Percentiles rank a stretch among this genome's conserved stretches.
Conservation (phyloP, 1,140 invertebrate genomes). For the Trialeurodes vaporariorum region DNA sequence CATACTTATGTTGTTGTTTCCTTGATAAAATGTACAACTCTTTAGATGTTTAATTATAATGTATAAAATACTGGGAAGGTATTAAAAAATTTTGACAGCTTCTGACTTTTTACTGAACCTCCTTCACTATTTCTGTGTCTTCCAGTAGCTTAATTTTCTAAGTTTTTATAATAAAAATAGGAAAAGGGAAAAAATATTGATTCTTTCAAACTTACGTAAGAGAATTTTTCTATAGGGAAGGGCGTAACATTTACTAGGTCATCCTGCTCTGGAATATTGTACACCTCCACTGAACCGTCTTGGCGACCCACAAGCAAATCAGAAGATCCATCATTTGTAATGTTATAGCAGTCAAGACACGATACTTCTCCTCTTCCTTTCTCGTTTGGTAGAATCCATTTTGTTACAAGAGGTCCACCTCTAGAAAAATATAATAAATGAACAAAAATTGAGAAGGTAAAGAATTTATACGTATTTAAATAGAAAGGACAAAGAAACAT, state of each 20-base stretch:
- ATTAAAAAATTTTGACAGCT: constrained; percentile 10
- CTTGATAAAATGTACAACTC: too few relatives aligned
- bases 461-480: too few relatives aligned
- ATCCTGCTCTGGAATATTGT: constrained; percentile 37
- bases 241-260: constrained; percentile 34
- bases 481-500: too few relatives aligned
- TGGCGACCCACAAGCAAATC: constrained; percentile 45
- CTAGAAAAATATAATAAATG: constrained; percentile 25
- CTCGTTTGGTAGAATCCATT: constrained; percentile 38
- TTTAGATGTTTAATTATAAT: too few relatives aligned
- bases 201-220: constrained; percentile 35
- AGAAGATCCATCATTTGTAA: constrained; percentile 49
- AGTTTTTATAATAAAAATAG: background rate
- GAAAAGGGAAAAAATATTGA: background rate
- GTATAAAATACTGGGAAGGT: too few relatives aligned
- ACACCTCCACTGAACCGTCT: constrained; percentile 51
- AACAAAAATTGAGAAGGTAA: constrained; percentile 1
- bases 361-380: constrained; percentile 45
- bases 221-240: constrained; percentile 37
- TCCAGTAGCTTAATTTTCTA: background rate
- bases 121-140: background rate
- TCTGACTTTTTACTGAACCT: background rate
- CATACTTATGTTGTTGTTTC: background rate
- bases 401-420: constrained; percentile 27
- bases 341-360: constrained; percentile 53